Base-by-base conservation (phyloP, 2,797 vertebrate species). In the Psittacula derbiana region DNA sequence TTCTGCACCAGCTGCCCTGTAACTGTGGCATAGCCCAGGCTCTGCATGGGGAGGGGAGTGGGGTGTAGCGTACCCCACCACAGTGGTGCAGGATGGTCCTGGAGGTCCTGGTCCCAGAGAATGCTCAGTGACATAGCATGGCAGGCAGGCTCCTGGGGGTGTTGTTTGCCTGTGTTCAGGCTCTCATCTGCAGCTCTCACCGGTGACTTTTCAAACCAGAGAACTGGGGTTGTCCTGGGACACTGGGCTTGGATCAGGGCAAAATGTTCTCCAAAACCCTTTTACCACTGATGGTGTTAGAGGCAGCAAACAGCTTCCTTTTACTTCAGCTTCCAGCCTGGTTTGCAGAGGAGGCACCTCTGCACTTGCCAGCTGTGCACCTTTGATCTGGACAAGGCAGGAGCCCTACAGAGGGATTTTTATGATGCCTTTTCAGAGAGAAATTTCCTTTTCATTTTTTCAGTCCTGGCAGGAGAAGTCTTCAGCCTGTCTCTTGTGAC, bases 401-500 rank as follows among this genome's bases (percentile, higher is more conserved):
- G 40, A 88, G n/a, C 64, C 78, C 82, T 69, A 46, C 58, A 84
- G 60, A 61, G 65, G 40, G 82, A 82, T 67, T 91, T 92, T 95
- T 86, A 72, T 0, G 1, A 55, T 81, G 71, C 38, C 40, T 90
- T 52, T 91, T 90, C n/a, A 65, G 76, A 89, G 60, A 43, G 31
- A 86, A 83, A 94, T 91, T 91, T 92, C 81, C 86, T 91, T 90
- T 75, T 73, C 16, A 46, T 90, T 88, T 84, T 91, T 94, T 94
- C 86, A 82, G 52, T 47, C 74, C 90, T 93, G 88, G 93, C 93
- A 91, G 92, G 31, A 92, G 52, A 64, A 82, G 57, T 74, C 86
- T 88, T 86, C 62, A 87, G 80, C 61, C 86, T 87, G 92, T 86
- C 83, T 93, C 47, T 61, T 73, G 66, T 0, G 5, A 61, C 96